Base-by-base conservation (phyloP, 2,113 vertebrate species). In the Bubo scandiacus region DNA sequence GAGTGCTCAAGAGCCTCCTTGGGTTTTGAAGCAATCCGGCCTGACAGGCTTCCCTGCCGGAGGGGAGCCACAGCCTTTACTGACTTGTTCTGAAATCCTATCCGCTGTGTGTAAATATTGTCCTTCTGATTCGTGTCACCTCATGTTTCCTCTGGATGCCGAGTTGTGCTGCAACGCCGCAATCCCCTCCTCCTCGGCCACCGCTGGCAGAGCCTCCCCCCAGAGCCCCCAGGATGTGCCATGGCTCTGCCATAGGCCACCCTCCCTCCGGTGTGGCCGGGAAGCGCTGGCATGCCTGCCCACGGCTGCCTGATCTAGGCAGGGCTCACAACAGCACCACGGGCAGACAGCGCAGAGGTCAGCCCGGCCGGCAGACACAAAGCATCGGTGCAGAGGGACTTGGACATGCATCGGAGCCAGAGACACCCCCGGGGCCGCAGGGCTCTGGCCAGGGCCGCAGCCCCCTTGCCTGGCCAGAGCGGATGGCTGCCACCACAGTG, bases 91-190 rank as follows among this genome's bases (percentile, higher is more conserved):
- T 51, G 91, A 43, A 61, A 92, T 83, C 91, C 29, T 40, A 34
- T 52, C 94, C 0, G n/a, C 94, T 62, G 94, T 15, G 25, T 96
- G 81, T 83, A 97, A 98, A 97, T 96, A 97, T 96, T 86, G 96
- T 94, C 97, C 97, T 96, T 96, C 98, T 96, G 97, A 96, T 97
- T 96, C 96, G 96, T 97, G 97, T 97, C 98, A 95, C 97, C 95
- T 97, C 71, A 7, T 4, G 79, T 98, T 97, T 97, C 75, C 78
- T 88, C 68, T 11, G 57, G 62, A 79, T 9, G 38, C 75, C 45
- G 93, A 95, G 88, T 5, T 86, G 95, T 8, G n/a, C 79, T 75
- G 93, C 77, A 18, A 11, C 0, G 1, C 42, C 1, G 1, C 6
- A 18, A 30, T 22, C 55, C 59, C 38, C 57, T 49, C 62, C 45